Evolutionary conservation across 2,113 vertebrate species (phyloP), one percentile per base, ranked within the genome.

Genomic region (Callorhinus ursinus): DNA sequence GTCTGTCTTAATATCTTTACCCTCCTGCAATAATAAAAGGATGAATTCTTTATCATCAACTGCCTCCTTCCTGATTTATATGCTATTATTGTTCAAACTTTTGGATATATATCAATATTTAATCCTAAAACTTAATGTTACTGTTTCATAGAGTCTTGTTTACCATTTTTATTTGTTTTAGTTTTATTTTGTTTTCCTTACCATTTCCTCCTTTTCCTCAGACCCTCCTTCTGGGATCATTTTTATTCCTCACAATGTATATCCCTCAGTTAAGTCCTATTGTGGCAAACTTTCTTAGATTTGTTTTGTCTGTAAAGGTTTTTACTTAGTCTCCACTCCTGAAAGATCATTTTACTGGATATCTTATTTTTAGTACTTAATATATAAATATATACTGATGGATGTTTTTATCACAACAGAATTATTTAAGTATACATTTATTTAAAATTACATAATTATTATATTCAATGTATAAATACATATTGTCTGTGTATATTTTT

Each of bases 261-360:
- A 81, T 53, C 63, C 33, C 72, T 82, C 28, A 85, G 21, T 71
- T 67, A 87, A 86, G 5, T 72, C 63, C 3, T 95, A 3, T 63
- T 72, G 33, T 53, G 46, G 42, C 33, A 91, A 88, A 36, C n/a
- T 81, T 80, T 33, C 18, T 92, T 74, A 28, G 19, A 7, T 51
- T 93, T 83, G 36, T 93, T 93, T 95, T 65, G 51, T 69, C 74
- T 86, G 9, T 90, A 95, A 89, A 74, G 77, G 28, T 89, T 28
- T 59, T 51, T 83, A 69, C 59, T 39, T 59, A 72, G 22, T 36
- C 51, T 94, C 93, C 14, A 59, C 14, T 46, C 61, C 95, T 95
- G 22, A 93, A 93, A 95, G 51, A 76, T 49, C 49, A 87, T 90
- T 92, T 69, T 8, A 57, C 15, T 51, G 21, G 22, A 80, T 84